Conservation (phyloP, 2,888 invertebrate genomes). For the Temnothorax unifasciatus region DNA sequence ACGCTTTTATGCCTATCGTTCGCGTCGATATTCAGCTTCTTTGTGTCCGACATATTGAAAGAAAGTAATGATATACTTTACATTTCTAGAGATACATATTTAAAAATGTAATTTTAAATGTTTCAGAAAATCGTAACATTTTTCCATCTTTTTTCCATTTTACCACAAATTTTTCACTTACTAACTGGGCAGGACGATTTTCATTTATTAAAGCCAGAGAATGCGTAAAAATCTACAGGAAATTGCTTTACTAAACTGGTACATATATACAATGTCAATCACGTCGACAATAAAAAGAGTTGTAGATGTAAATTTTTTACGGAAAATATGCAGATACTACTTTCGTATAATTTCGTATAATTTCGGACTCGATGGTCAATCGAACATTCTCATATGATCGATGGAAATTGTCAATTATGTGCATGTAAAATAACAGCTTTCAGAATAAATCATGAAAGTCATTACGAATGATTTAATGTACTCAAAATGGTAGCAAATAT, state of each 20-base stretch:
- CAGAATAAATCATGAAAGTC: constrained; percentile 21
- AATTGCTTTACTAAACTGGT: constrained; percentile 29
- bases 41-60: background rate
- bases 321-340: background rate
- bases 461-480: constrained; percentile 13
- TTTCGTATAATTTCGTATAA: constrained; percentile 4
- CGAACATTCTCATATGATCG: background rate
- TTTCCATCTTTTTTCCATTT: background rate
- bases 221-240: constrained; percentile 23
- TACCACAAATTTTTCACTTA: background rate
- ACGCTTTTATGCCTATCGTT: constrained; percentile 23
- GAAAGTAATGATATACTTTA: background rate
- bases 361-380: background rate
- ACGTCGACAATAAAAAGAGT: background rate
- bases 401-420: constrained; percentile 8
- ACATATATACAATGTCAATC: constrained; percentile 3
- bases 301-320: constrained; percentile 11
- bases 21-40: constrained; percentile 4
- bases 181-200: background rate
- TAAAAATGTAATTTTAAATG: constrained; percentile 6
- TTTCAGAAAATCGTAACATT: constrained; percentile 11
- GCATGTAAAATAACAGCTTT: background rate
- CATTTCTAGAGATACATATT: background rate
- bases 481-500: background rate
- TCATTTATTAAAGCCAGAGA: constrained; percentile 11